Percentiles rank a stretch among this genome's conserved stretches.
These are phyloP conservation scores for Chironomus tepperi DNA, from an alignment of 1,140 invertebrate genomes.

Conservation along the genomic window DNA sequence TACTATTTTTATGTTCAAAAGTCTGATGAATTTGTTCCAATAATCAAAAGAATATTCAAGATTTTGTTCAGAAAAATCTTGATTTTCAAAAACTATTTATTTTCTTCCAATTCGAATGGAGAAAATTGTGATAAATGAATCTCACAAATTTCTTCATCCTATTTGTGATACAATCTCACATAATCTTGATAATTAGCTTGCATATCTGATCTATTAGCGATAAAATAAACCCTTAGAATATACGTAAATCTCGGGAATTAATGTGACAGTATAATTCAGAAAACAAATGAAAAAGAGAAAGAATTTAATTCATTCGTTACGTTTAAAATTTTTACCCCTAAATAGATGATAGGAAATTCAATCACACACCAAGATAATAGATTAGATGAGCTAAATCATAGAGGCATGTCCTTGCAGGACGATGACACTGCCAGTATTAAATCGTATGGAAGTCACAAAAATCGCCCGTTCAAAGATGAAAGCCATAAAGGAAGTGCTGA, in stretches of 20 bases:
- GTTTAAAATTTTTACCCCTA: neutral
- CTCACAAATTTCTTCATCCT: too few relatives aligned
- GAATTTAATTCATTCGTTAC: constrained; percentile 6
- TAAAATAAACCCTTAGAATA: neutral
- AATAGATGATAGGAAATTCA: constrained; percentile 48
- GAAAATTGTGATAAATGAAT: too few relatives aligned
- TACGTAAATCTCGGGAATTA: neutral
- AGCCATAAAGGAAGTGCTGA: constrained; percentile 80
- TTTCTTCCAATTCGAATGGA: too few relatives aligned
- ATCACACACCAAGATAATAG: constrained; percentile 67
- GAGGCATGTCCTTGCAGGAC: constrained; percentile 52
- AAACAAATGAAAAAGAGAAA: neutral
- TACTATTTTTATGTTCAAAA: too few relatives aligned
- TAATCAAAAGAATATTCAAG: too few relatives aligned
- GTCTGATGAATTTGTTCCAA: too few relatives aligned
- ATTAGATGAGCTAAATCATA: constrained; percentile 64
- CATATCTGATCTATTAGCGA: neutral
- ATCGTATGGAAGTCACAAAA: constrained; percentile 86
- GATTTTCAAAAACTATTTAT: too few relatives aligned
- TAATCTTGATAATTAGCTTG: neutral
- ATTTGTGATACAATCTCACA: too few relatives aligned
- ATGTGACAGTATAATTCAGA: neutral
- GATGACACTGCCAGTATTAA: constrained; percentile 75
- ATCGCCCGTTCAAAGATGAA: constrained; percentile 76
- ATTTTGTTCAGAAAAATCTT: too few relatives aligned